Conservation (phyloP, 2,113 vertebrate genomes). For the Scolopax mira region DNA sequence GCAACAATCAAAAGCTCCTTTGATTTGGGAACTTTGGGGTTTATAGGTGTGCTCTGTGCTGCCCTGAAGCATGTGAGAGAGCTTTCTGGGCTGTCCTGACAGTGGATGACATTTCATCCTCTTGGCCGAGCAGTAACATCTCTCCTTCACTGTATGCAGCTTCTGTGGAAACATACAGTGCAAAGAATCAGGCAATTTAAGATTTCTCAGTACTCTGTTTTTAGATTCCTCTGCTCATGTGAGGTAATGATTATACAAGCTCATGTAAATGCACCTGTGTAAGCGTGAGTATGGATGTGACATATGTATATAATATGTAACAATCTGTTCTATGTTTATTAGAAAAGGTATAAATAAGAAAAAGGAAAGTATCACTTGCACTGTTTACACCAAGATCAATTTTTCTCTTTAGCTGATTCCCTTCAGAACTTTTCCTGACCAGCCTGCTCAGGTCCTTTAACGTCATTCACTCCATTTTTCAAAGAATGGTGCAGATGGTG, state of each 20-base stretch:
- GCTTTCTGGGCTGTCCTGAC: background rate
- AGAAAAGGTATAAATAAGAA: background rate
- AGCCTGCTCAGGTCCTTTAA: background rate
- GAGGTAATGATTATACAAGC: background rate
- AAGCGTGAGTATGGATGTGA: background rate
- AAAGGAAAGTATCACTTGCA: background rate
- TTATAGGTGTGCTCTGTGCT: background rate
- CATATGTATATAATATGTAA: background rate
- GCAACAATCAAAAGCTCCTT: background rate
- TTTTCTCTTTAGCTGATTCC: background rate
- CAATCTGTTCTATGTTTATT: background rate
- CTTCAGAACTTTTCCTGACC: background rate
- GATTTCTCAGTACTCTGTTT: background rate
- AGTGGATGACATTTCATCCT: background rate
- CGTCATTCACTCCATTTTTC: background rate
- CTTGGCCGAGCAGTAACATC: background rate
- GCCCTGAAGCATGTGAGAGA: background rate
- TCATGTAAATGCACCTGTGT: background rate
- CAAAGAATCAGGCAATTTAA: background rate
- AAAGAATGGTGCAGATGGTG: background rate
- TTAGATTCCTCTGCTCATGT: background rate
- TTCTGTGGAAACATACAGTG: accelerated
- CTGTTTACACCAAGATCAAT: background rate
- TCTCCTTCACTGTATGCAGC: background rate
- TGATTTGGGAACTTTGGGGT: background rate